A percentile compares a stretch with the other conserved stretches of the same genome.
Evolutionary conservation across 2,888 invertebrate genomes (phyloP).

Genomic region (Yponomeuta cagnagella): DNA sequence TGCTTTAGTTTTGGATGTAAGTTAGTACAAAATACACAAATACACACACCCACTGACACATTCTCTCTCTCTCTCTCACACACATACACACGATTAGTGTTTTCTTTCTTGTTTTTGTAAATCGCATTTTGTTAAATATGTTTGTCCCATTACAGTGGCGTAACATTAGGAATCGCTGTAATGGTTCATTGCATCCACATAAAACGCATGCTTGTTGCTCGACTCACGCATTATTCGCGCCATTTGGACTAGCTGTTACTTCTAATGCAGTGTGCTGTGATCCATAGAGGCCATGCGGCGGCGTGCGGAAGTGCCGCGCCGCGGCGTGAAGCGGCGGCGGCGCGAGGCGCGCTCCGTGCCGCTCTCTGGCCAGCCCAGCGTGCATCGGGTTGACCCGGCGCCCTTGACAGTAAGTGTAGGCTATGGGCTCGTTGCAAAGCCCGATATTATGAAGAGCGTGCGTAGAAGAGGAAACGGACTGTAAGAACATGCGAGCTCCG

Average conservation of each 20-base stretch:
- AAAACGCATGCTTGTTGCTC: too few species aligned
- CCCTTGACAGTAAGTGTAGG: not conserved
- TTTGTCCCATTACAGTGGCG: not conserved
- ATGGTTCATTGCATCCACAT: too few species aligned
- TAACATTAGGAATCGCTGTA: too few species aligned
- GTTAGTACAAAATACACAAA: not conserved
- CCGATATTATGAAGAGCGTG: too few species aligned
- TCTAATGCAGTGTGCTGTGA: not conserved
- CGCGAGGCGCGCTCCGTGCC: conserved; percentile 59
- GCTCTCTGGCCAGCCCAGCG: conserved; percentile 52
- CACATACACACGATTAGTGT: not conserved
- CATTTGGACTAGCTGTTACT: too few species aligned
- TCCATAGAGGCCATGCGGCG: not conserved
- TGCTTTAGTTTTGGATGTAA: too few species aligned
- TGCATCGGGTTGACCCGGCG: conserved; percentile 27
- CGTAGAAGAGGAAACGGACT: too few species aligned
- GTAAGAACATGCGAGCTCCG: too few species aligned
- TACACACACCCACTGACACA: not conserved
- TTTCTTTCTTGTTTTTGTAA: not conserved
- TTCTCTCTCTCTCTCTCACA: too few species aligned
- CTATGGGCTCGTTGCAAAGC: not conserved
- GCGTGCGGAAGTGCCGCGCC: not conserved
- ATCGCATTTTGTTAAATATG: too few species aligned
- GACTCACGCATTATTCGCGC: too few species aligned
- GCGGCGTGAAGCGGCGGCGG: conserved; percentile 27